phyloP scores from a whole-genome alignment of 2,888 invertebrate species.

The Campoplex nolae region DNA sequence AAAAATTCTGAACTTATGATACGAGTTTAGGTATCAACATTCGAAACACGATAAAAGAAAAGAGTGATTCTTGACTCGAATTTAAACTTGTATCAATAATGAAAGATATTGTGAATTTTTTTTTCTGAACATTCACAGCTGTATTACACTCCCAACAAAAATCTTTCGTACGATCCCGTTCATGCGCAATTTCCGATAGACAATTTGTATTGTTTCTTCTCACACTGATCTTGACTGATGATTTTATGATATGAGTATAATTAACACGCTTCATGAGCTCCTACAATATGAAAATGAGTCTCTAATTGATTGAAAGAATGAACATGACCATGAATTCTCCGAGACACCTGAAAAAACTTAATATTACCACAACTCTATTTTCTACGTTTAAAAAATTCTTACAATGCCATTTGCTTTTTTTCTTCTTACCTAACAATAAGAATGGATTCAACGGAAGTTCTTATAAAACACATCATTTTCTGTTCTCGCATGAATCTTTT shows the following conservation, averaged over 20 bases:
- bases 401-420: neutral
- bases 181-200: neutral
- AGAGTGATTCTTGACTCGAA: neutral
- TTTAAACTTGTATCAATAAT: neutral
- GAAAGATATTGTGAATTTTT: neutral
- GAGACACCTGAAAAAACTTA: neutral
- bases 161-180: neutral
- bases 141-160: neutral
- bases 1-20: neutral
- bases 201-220: constrained; percentile 6
- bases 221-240: neutral
- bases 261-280: neutral
- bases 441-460: constrained; percentile 4
- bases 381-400: neutral
- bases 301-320: neutral
- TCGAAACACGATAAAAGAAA: neutral
- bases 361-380: neutral
- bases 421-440: neutral
- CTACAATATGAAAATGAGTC: neutral
- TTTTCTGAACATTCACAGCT: neutral
- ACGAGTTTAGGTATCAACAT: too few species aligned
- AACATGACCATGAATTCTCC: neutral
- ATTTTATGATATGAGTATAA: neutral
- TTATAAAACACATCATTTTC: neutral
- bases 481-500: neutral